phyloP scores from a whole-genome alignment of 2,113 vertebrate species.

The Melanerpes formicivorus region DNA sequence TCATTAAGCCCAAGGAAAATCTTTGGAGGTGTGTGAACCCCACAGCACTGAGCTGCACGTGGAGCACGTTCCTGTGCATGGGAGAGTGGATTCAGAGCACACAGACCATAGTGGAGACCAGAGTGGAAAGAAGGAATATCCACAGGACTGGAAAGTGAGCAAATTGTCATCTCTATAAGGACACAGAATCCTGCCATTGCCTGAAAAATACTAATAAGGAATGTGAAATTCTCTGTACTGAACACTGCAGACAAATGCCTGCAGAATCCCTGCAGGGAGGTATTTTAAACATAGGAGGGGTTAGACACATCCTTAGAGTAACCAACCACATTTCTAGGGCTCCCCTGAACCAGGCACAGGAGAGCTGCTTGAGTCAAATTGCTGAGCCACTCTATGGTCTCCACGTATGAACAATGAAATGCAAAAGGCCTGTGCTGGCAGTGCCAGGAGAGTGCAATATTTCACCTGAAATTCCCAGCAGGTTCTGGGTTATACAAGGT shows the following conservation, averaged over 20 bases:
- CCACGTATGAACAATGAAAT: not conserved
- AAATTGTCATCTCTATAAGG: not conserved
- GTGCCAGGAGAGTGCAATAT: not conserved
- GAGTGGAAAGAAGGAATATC: not conserved
- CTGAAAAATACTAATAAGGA: not conserved
- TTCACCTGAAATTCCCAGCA: not conserved
- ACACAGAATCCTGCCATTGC: not conserved
- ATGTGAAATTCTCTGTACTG: not conserved
- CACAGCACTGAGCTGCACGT: not conserved
- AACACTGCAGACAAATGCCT: not conserved
- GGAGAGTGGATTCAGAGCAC: not conserved
- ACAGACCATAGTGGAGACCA: not conserved
- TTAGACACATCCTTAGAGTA: not conserved
- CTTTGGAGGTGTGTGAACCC: accelerated
- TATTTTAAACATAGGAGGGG: accelerated
- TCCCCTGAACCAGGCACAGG: not conserved
- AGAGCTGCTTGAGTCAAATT: not conserved
- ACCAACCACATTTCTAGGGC: not conserved
- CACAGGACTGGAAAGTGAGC: not conserved
- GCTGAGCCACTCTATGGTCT: not conserved
- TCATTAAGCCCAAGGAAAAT: constrained; percentile 11
- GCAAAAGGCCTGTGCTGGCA: not conserved
- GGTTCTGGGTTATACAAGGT: not conserved
- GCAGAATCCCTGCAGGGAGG: not conserved
- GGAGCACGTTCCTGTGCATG: not conserved